Evolutionary conservation across 2,888 invertebrate species (phyloP).

Genomic region (Belgica antarctica): DNA sequence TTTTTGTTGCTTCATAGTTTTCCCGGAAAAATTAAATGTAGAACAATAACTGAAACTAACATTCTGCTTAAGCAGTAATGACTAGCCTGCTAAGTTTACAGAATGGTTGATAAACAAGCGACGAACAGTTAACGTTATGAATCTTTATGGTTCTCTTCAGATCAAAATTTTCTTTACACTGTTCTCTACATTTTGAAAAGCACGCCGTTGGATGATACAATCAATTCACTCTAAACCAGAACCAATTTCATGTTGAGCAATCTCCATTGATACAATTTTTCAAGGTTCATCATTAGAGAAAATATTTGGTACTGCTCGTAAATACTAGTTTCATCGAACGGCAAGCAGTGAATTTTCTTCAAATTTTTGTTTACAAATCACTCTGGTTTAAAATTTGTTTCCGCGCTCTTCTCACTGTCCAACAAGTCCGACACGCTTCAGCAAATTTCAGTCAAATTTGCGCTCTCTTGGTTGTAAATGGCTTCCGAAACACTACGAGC

Average conservation of each 20-base stretch:
- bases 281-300: background rate
- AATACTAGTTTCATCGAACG: background rate
- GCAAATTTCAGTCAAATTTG: constrained; percentile 37
- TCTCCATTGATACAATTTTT: background rate
- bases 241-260: background rate
- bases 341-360: background rate
- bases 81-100: background rate
- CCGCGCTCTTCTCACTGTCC: constrained; percentile 13
- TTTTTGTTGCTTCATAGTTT: no score
- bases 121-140: background rate
- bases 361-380: constrained; percentile 7
- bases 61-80: background rate
- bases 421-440: constrained; percentile 39
- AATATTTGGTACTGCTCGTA: background rate
- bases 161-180: background rate
- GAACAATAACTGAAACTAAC: constrained; percentile 35
- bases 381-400: background rate
- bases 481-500: background rate
- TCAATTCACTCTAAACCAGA: background rate
- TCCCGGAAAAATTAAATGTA: background rate
- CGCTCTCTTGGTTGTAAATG: background rate
- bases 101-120: no score
- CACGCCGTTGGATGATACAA: background rate
- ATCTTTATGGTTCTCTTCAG: background rate
- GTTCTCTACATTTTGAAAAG: background rate